These are phyloP conservation scores for Meles meles DNA, from an alignment of 2,113 vertebrate genomes.

Conservation along the genomic window DNA sequence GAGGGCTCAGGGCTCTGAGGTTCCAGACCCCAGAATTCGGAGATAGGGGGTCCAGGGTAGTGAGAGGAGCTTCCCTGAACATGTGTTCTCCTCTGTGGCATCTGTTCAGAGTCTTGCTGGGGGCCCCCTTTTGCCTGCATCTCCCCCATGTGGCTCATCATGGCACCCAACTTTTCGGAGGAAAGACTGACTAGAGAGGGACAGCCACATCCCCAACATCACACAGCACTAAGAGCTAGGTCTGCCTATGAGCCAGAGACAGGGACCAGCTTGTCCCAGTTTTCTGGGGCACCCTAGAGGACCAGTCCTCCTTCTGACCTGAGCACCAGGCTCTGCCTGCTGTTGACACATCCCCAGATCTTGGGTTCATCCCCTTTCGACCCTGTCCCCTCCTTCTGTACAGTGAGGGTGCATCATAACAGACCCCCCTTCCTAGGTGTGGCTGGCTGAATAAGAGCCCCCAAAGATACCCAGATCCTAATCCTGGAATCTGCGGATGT, in stretches of 20 bases:
- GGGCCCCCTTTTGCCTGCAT: background rate
- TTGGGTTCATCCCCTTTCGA: background rate
- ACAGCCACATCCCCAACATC: background rate
- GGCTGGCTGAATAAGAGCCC: background rate
- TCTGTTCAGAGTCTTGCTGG: background rate
- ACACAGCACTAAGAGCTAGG: fast-evolving
- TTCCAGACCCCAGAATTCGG: background rate
- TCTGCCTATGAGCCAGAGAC: background rate
- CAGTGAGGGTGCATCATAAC: background rate
- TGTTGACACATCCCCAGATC: background rate
- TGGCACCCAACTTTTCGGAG: background rate
- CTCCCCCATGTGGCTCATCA: background rate
- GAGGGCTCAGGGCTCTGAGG: background rate
- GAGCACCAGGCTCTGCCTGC: background rate
- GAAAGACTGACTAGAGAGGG: background rate
- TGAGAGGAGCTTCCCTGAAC: background rate
- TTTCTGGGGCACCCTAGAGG: background rate
- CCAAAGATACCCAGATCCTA: background rate
- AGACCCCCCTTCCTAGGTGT: background rate
- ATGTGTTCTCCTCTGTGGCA: background rate
- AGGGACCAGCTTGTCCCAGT: background rate
- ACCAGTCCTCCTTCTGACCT: background rate
- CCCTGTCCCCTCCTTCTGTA: background rate
- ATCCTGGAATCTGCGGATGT: background rate
- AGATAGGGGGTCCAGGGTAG: background rate